Evolutionary conservation across 2,113 vertebrate genomes (phyloP).

Genomic region (Callopanchax toddi): DNA sequence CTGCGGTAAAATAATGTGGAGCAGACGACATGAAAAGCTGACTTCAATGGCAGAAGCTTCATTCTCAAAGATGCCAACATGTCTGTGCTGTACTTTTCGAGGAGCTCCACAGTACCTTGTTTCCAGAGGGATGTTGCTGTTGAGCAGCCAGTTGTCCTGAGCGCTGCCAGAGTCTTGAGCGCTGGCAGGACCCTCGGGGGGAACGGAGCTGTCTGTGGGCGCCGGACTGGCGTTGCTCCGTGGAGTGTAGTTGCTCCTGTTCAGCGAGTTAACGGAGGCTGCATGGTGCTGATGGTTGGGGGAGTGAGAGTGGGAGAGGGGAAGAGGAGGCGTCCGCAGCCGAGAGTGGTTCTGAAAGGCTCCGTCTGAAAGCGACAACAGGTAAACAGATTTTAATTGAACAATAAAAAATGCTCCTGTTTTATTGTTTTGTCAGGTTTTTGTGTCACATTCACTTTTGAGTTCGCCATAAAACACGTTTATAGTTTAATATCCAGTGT

Average conservation of each 20-base stretch:
- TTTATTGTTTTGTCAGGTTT: no score
- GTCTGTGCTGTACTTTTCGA: not conserved
- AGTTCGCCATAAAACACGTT: no score
- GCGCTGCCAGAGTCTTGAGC: conserved; percentile 86
- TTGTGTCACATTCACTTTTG: no score
- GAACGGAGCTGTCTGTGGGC: conserved; percentile 91
- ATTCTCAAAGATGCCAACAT: conserved; percentile 26
- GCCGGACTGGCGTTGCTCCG: conserved; percentile 95
- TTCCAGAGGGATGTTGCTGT: conserved; percentile 99
- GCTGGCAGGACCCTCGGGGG: conserved; percentile 86
- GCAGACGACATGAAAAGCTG: conserved; percentile 41
- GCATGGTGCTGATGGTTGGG: conserved; percentile 91
- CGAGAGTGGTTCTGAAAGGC: conserved; percentile 92
- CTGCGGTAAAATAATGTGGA: conserved; percentile 42
- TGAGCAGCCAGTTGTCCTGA: conserved; percentile 99
- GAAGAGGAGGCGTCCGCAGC: conserved; percentile 91
- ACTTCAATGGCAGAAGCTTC: conserved; percentile 37
- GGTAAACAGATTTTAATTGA: no score
- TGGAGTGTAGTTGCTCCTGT: conserved; percentile 92
- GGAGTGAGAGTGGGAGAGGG: conserved; percentile 90
- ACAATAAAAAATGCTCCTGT: no score
- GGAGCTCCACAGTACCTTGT: conserved; percentile 84
- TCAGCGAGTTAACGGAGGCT: conserved; percentile 92
- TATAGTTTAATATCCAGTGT: no score
- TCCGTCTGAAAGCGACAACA: conserved; percentile 79